Evolutionary conservation across 2,888 invertebrate species (phyloP).

Genomic region (Adelognathus sp.): DNA sequence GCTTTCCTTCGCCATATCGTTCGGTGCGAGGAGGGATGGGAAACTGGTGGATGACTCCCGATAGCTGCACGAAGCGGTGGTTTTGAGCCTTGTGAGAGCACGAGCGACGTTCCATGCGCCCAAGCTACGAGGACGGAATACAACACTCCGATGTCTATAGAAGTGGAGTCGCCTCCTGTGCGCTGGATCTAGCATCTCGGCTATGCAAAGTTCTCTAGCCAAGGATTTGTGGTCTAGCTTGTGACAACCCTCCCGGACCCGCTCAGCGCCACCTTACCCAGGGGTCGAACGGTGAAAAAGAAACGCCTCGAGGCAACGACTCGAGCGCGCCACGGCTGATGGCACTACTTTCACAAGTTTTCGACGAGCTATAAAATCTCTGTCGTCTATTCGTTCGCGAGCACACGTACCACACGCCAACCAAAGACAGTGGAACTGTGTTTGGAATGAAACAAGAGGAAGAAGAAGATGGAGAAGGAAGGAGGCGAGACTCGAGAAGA

Average conservation of each 20-base stretch:
- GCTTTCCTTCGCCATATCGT: constrained; percentile 15
- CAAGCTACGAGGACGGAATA: neutral
- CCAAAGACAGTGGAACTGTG: constrained; percentile 17
- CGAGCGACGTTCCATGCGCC: neutral
- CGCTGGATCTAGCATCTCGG: constrained; percentile 6
- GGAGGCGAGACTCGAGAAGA: neutral
- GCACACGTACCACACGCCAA: constrained; percentile 4
- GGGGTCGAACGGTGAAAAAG: neutral
- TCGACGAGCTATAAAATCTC: constrained; percentile 45
- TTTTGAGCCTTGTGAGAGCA: neutral
- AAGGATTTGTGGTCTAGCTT: constrained; percentile 41
- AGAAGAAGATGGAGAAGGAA: constrained; percentile 9
- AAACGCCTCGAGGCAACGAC: constrained; percentile 14
- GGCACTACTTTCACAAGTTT: constrained; percentile 46
- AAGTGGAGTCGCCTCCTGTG: neutral
- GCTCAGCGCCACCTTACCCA: neutral
- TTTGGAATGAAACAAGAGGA: constrained; percentile 29
- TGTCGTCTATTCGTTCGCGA: constrained; percentile 32
- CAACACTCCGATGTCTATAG: neutral
- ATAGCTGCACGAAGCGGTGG: neutral
- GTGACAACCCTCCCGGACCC: constrained; percentile 24
- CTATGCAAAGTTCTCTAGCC: constrained; percentile 41
- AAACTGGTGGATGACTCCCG: neutral
- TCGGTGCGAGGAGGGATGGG: neutral
- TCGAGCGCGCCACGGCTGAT: constrained; percentile 20